Conservation (phyloP, 2,888 invertebrate genomes). For the Pollenia labialis region DNA sequence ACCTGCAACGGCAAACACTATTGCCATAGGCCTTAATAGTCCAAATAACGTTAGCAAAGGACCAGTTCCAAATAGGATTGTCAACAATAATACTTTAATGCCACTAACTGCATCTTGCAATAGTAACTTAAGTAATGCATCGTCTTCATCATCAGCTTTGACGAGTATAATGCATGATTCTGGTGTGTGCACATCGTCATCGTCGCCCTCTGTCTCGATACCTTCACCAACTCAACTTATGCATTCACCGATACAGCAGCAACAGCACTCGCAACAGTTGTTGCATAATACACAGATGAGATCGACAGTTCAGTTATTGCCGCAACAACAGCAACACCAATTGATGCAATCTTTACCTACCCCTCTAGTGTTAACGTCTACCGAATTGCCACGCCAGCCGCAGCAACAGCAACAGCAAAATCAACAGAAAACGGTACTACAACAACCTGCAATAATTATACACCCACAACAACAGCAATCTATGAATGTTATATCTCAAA, state of each 20-base stretch:
- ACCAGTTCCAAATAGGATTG: constrained; percentile 31
- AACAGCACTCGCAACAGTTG: constrained; percentile 70
- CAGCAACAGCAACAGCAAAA: constrained; percentile 57
- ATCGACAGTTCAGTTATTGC: constrained; percentile 77
- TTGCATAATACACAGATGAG: constrained; percentile 75
- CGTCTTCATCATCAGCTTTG: constrained; percentile 79
- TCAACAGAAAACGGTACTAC: constrained; percentile 26
- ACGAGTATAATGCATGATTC: constrained; percentile 82
- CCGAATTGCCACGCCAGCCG: constrained; percentile 33
- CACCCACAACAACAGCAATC: constrained; percentile 50
- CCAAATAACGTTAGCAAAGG: constrained; percentile 66
- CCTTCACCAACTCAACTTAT: constrained; percentile 82
- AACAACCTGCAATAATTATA: constrained; percentile 53
- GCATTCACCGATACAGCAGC: constrained; percentile 81
- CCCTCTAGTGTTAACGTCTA: constrained; percentile 63
- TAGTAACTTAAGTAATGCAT: constrained; percentile 79
- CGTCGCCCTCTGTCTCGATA: constrained; percentile 83
- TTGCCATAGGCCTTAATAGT: constrained; percentile 66
- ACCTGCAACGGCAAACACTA: constrained; percentile 27
- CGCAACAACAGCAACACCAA: constrained; percentile 75
- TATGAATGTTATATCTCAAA: constrained; percentile 60
- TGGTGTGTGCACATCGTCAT: constrained; percentile 83
- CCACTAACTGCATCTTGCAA: constrained; percentile 74
- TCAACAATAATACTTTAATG: constrained; percentile 52
- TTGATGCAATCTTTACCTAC: constrained; percentile 67